Percentiles rank a stretch among this genome's conserved stretches.
Conservation (phyloP, 1,140 invertebrate genomes). For the Pseudomyrmex cubaensis region DNA sequence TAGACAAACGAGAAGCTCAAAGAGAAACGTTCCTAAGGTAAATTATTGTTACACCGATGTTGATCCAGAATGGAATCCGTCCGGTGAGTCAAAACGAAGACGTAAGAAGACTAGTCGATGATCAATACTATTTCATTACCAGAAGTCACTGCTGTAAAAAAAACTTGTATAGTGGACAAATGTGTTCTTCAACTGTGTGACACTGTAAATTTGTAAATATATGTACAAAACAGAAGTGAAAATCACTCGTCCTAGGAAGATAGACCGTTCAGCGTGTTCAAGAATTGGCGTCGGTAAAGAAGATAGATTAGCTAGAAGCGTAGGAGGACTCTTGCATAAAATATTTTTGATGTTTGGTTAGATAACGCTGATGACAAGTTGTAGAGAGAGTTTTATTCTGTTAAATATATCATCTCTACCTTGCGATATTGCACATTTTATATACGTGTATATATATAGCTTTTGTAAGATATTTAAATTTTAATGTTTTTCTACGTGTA, state of each 20-base stretch:
- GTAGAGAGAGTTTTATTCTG: conserved; percentile 54
- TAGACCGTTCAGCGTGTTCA: conserved; percentile 61
- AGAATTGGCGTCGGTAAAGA: conserved; percentile 63
- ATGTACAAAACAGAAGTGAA: conserved; percentile 60
- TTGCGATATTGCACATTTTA: conserved; percentile 51
- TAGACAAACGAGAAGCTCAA: conserved; percentile 78
- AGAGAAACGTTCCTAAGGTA: conserved; percentile 80
- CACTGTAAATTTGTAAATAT: conserved; percentile 69
- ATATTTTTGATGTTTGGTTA: conserved; percentile 61
- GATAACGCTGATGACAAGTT: conserved; percentile 14
- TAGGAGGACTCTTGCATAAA: conserved; percentile 35
- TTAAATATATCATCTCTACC: conserved; percentile 27
- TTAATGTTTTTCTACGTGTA: conserved; percentile 36
- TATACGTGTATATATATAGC: background rate
- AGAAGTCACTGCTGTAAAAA: conserved; percentile 64
- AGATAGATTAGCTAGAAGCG: conserved; percentile 38
- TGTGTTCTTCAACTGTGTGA: conserved; percentile 66
- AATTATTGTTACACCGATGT: conserved; percentile 81
- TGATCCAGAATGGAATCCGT: conserved; percentile 79
- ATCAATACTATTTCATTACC: conserved; percentile 73
- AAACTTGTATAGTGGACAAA: conserved; percentile 59
- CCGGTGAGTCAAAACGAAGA: conserved; percentile 78
- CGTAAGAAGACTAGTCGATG: conserved; percentile 81
- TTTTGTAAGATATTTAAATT: conserved; percentile 54
- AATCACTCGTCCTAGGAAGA: conserved; percentile 46